Evolutionary conservation across 2,797 vertebrate species (phyloP), one percentile per base, ranked within the genome.

Genomic region (Lithobates pipiens): DNA sequence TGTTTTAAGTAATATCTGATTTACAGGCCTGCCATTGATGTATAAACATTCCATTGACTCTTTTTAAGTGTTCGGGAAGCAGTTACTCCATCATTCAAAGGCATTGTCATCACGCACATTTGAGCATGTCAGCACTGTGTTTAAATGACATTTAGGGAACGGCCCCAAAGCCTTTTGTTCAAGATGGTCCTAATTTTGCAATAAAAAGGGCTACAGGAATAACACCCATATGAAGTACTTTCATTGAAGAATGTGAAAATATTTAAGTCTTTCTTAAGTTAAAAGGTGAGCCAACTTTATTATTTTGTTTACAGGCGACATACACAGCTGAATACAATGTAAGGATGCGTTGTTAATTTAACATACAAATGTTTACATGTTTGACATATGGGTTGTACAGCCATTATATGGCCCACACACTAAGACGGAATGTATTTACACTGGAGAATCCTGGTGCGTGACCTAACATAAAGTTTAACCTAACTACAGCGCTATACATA

Each of bases 81-180:
- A 70, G 65, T 65, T 73, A 78, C 69, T 72, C 32, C 39, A 72
- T 78, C 77, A 72, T 85, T 85, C 70, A 36, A 11, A 67, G 16
- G 42, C 34, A 74, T 75, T 85, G 69, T 85, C 76, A 80, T 85
- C 83, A 68, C 77, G 29, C 57, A 65, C 83, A 79, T 80, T 79
- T 79, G 39, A 68, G 42, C 76, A 67, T 79, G 69, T 85, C 77
- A 74, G 69, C 69, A 68, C 54, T 39, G 21, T 72, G 50, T 79
- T 68, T 80, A 85, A 79, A 68, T 85, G 76, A 85, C 83, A 46
- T 65, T 71, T 69, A 68, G 27, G 63, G 82, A 84, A 42, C 21
- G 39, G 18, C 68, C 68, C 27, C 42, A 36, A 50, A 73, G 83
- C 39, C 3, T 73, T 73, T 72, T 70, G 1, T 25, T 57, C n/a